These are phyloP conservation scores for Uloborus diversus DNA, from an alignment of 1,140 invertebrate genomes.

Conservation along the genomic window DNA sequence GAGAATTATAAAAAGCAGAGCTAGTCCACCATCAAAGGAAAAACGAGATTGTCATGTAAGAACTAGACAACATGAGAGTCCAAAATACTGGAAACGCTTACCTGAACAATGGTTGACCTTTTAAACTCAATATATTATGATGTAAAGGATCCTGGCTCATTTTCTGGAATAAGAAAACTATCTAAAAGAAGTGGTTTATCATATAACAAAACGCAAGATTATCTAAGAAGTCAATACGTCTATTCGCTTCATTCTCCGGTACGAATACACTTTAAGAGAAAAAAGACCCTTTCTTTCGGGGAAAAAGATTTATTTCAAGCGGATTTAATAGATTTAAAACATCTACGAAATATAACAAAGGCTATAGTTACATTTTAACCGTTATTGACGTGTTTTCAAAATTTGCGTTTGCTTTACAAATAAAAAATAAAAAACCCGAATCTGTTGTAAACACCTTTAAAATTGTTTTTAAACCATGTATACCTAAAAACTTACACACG, in stretches of 20 bases:
- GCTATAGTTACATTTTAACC: neutral
- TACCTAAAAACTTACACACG: neutral
- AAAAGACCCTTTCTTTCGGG: neutral
- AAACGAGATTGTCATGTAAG: no score
- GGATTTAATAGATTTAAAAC: neutral
- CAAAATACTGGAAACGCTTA: neutral
- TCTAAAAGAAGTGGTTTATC: neutral
- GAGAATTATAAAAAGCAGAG: neutral
- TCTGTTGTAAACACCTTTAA: neutral
- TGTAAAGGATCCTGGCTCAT: neutral
- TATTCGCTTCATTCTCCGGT: neutral
- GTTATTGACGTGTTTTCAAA: neutral
- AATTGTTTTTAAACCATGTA: neutral
- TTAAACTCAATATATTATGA: neutral
- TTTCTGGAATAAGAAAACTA: neutral
- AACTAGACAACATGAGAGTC: no score
- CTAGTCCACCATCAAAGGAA: neutral
- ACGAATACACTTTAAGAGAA: neutral
- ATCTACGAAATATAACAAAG: neutral
- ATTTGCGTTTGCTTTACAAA: neutral
- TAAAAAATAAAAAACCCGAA: neutral
- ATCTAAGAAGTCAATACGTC: neutral
- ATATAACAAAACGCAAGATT: neutral
- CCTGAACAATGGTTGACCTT: neutral
- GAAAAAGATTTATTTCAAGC: neutral